A percentile compares a stretch with the other conserved stretches of the same genome.
These are phyloP conservation scores for Poeciliopsis turrubarensis DNA, from an alignment of 2,113 vertebrate species.

Conservation along the genomic window DNA sequence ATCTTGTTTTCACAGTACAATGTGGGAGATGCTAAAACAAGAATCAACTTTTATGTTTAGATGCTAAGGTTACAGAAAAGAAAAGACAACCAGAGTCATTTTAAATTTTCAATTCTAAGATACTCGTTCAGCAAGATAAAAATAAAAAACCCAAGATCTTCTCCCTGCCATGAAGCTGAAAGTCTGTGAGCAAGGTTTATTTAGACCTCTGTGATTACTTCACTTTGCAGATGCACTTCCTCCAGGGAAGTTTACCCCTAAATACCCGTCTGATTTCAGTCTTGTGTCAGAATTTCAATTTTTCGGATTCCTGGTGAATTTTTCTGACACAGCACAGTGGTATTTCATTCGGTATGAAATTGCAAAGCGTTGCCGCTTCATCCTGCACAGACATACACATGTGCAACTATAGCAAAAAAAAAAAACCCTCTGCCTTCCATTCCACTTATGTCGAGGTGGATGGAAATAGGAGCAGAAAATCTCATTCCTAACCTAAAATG, in stretches of 20 bases:
- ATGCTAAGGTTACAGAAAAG: background rate
- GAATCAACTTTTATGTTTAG: conserved; percentile 13
- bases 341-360: conserved; percentile 7
- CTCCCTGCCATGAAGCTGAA: background rate
- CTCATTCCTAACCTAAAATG: conserved; percentile 26
- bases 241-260: background rate
- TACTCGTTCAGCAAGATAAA: too few relatives aligned
- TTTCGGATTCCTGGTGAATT: background rate
- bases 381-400: background rate
- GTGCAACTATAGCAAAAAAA: conserved; percentile 8
- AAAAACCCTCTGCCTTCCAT: conserved; percentile 1
- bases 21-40: background rate
- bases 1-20: conserved; percentile 2
- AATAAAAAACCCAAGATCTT: background rate
- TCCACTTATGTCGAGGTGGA: background rate
- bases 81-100: background rate
- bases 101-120: background rate
- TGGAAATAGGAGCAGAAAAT: conserved; percentile 29
- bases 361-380: background rate
- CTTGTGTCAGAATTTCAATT: conserved; percentile 2
- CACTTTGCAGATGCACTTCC: too few relatives aligned
- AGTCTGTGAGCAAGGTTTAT: too few relatives aligned
- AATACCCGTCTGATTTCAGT: conserved; percentile 1
- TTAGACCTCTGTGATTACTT: too few relatives aligned
- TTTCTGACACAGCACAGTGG: background rate